These are phyloP conservation scores for Lepeophtheirus nordmannii DNA, from an alignment of 2,888 invertebrate genomes.

Conservation along the genomic window DNA sequence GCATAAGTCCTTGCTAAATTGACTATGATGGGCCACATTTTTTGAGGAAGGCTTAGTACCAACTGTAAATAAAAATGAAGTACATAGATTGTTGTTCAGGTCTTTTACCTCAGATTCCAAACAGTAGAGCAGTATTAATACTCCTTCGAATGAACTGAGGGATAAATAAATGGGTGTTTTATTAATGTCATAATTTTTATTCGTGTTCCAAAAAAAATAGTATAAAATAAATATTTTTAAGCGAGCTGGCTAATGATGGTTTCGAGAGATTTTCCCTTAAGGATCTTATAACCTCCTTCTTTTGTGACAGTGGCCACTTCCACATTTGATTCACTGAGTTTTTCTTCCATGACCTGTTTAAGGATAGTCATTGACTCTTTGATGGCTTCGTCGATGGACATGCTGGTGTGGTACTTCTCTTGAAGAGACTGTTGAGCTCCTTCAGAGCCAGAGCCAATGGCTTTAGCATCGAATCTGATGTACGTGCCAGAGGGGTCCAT, in stretches of 20 bases:
- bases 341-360: slow-evolving; percentile 99
- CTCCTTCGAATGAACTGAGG: too few relatives aligned
- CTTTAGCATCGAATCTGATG: slow-evolving; percentile 94
- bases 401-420: slow-evolving; percentile 42
- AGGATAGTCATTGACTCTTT: slow-evolving; percentile 78
- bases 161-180: background rate
- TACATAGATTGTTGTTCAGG: background rate
- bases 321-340: slow-evolving; percentile 86
- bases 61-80: slow-evolving; percentile 22
- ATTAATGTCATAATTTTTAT: background rate
- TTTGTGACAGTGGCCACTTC: slow-evolving; percentile 91
- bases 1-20: slow-evolving; percentile 53
- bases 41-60: slow-evolving; percentile 27
- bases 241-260: slow-evolving; percentile 16
- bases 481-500: slow-evolving; percentile 99
- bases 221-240: slow-evolving; percentile 3
- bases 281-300: slow-evolving; percentile 52
- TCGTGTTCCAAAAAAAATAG: background rate
- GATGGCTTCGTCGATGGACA: slow-evolving; percentile 83
- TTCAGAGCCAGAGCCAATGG: slow-evolving; percentile 97
- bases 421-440: slow-evolving; percentile 90
- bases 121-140: background rate
- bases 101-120: background rate
- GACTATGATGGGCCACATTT: slow-evolving; percentile 62
- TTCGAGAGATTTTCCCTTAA: slow-evolving; percentile 19